These are phyloP conservation scores for Palaemon carinicauda DNA, from an alignment of 1,140 invertebrate genomes.

Conservation along the genomic window DNA sequence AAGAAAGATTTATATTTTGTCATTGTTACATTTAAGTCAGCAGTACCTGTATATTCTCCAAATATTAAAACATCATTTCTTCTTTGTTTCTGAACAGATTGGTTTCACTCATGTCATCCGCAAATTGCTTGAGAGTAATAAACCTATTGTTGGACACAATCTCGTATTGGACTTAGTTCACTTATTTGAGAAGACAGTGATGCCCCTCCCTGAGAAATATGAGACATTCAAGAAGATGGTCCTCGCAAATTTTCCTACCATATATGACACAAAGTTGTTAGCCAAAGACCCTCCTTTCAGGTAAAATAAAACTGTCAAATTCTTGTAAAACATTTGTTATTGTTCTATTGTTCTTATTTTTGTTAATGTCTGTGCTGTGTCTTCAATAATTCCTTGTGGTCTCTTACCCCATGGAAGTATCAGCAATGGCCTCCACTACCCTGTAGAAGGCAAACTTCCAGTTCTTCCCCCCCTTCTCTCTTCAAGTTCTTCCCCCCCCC, in stretches of 20 bases:
- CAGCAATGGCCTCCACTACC: too few species aligned
- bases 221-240: constrained; percentile 44
- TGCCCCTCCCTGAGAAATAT: constrained; percentile 27
- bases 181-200: constrained; percentile 45
- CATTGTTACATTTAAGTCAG: too few species aligned
- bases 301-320: constrained; percentile 7
- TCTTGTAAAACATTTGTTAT: neutral
- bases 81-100: constrained; percentile 12
- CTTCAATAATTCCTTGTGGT: too few species aligned
- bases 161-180: constrained; percentile 50
- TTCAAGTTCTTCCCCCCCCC: too few species aligned
- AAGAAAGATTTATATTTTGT: too few species aligned
- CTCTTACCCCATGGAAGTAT: too few species aligned
- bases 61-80: too few species aligned
- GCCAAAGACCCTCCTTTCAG: constrained; percentile 52
- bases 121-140: constrained; percentile 2
- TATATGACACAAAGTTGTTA: constrained; percentile 58
- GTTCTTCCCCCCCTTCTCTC: too few species aligned
- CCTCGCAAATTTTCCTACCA: constrained; percentile 36
- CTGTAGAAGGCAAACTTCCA: too few species aligned
- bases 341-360: neutral
- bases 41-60: too few species aligned
- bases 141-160: constrained; percentile 42
- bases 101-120: constrained; percentile 38
- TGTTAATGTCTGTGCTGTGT: too few species aligned